Conservation (phyloP, 2,113 vertebrate species). For the Oryctolagus cuniculus region DNA sequence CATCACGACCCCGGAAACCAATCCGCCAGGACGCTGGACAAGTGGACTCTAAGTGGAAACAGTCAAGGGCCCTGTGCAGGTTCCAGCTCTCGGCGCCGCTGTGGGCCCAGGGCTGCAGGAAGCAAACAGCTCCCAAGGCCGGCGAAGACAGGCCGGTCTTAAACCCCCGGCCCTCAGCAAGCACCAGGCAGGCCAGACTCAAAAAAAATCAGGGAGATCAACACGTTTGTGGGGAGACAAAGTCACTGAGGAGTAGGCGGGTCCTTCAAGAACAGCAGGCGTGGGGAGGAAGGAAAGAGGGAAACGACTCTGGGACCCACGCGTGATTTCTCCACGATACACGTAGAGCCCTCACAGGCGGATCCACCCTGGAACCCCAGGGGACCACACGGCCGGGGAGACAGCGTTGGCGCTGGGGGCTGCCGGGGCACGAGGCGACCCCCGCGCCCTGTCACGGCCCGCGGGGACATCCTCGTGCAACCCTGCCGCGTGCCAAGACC, state of each 20-base stretch:
- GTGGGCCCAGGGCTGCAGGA: not conserved
- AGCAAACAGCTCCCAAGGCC: conserved; percentile 5
- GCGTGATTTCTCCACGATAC: too few relatives aligned
- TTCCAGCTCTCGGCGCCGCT: not conserved
- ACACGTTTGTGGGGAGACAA: not conserved
- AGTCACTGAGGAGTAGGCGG: not conserved
- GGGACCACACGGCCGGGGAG: too few relatives aligned
- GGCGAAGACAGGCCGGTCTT: not conserved
- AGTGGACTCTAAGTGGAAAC: conserved; percentile 82
- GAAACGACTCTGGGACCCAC: too few relatives aligned
- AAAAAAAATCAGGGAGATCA: not conserved
- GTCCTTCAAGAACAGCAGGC: too few relatives aligned
- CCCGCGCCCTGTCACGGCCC: too few relatives aligned
- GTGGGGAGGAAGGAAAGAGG: too few relatives aligned
- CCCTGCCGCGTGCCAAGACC: too few relatives aligned
- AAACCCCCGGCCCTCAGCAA: not conserved
- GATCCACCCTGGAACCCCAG: too few relatives aligned
- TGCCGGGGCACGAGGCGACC: too few relatives aligned
- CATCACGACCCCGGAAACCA: conserved; percentile 82
- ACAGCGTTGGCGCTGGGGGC: too few relatives aligned
- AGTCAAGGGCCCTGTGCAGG: conserved; percentile 79
- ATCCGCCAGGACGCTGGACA: conserved; percentile 81
- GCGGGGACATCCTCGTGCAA: too few relatives aligned
- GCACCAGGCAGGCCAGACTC: conserved; percentile 49
- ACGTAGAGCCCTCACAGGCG: too few relatives aligned